phyloP scores from a whole-genome alignment of 2,888 invertebrate species.

The Cepaea hortensis region DNA sequence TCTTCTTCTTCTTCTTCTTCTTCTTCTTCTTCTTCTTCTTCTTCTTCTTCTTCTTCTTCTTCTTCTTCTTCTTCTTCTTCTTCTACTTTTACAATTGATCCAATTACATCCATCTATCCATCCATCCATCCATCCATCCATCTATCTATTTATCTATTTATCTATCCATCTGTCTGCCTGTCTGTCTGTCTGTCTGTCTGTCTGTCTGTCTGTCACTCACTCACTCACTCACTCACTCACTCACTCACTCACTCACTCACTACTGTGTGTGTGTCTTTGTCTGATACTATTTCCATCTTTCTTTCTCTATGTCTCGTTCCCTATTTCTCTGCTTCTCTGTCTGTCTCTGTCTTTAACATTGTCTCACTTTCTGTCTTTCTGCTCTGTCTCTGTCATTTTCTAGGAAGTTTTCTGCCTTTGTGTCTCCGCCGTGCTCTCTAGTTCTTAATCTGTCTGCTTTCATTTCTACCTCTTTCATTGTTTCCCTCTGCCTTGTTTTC shows the following conservation, averaged over 20 bases:
- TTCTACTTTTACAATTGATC: not conserved
- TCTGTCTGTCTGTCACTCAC: too few relatives aligned
- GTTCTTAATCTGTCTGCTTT: not conserved
- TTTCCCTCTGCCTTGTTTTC: not conserved
- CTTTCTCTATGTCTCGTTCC: constrained; percentile 16
- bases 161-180: too few relatives aligned
- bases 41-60: not conserved
- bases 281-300: not conserved
- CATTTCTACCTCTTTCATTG: not conserved
- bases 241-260: not conserved
- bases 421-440: not conserved
- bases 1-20: not conserved
- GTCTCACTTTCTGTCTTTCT: too few relatives aligned
- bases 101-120: too few relatives aligned
- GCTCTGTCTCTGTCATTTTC: not conserved
- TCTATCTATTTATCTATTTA: too few relatives aligned
- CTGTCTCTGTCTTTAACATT: not conserved
- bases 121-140: not conserved
- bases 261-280: not conserved
- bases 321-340: not conserved
- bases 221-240: not conserved
- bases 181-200: too few relatives aligned
- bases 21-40: not conserved
- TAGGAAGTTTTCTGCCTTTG: not conserved
- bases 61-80: not conserved